These are phyloP conservation scores for Pontoporia blainvillei DNA, from an alignment of 2,113 vertebrate species.

Conservation along the genomic window DNA sequence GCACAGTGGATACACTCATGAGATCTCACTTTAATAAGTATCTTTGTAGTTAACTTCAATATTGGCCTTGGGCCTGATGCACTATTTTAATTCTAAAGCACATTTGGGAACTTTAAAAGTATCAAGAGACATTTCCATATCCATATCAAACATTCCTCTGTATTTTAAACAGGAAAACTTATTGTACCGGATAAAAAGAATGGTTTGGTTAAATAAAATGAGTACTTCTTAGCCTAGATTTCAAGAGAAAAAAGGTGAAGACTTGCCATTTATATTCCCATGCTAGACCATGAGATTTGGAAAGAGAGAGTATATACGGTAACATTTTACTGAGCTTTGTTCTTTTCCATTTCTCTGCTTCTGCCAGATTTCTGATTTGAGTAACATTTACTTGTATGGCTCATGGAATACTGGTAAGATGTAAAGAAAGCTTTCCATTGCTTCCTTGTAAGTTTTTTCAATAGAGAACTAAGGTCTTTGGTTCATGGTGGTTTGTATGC, in stretches of 20 bases:
- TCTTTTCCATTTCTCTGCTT: not conserved
- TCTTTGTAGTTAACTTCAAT: not conserved
- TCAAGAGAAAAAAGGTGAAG: not conserved
- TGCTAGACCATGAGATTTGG: not conserved
- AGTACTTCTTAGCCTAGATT: constrained; percentile 8
- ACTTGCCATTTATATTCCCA: not conserved
- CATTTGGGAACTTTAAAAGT: not conserved
- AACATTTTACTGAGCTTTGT: not conserved
- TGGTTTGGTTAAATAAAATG: not conserved
- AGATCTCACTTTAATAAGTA: not conserved
- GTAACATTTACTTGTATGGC: not conserved
- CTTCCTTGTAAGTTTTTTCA: not conserved
- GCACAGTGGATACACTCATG: not conserved
- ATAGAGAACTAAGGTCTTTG: not conserved
- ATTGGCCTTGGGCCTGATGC: not conserved
- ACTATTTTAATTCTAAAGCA: constrained; percentile 18
- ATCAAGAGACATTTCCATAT: not conserved
- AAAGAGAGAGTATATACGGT: not conserved
- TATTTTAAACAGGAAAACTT: constrained; percentile 6
- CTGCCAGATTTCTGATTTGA: not conserved
- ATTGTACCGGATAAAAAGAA: not conserved
- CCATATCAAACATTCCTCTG: not conserved
- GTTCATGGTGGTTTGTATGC: not conserved
- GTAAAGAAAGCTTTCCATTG: not conserved
- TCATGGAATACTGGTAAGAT: not conserved